A percentile compares a stretch with the other conserved stretches of the same genome.
phyloP scores from a whole-genome alignment of 1,140 invertebrate genomes.

The Hypsibius dujardini region DNA sequence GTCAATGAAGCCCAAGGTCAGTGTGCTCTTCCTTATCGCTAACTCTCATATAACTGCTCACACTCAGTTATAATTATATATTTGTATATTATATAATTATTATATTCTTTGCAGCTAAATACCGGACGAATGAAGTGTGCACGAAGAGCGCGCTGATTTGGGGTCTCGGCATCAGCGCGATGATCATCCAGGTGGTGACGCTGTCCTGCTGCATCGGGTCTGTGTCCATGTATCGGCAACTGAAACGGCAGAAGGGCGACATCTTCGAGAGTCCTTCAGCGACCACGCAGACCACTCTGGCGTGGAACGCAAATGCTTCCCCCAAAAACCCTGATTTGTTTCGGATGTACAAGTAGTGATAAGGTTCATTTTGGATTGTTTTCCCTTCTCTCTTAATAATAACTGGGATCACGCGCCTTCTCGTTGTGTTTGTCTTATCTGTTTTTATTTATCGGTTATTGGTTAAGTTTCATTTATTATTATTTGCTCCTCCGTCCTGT shows the following conservation, averaged over 20 bases:
- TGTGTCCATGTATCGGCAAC: conserved; percentile 7
- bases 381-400: too few relatives aligned
- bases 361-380: too few relatives aligned
- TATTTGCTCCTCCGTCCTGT: too few relatives aligned
- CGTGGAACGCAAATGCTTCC: background rate
- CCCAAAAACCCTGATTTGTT: background rate
- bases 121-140: background rate
- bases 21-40: background rate
- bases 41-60: background rate
- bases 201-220: conserved; percentile 10
- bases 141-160: background rate
- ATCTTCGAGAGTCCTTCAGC: background rate
- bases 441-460: too few relatives aligned
- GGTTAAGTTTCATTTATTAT: too few relatives aligned
- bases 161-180: background rate
- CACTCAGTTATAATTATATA: background rate
- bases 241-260: conserved; percentile 12
- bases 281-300: background rate
- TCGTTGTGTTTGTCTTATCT: too few relatives aligned
- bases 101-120: background rate
- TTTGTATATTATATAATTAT: background rate
- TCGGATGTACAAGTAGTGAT: background rate
- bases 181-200: conserved; percentile 1
- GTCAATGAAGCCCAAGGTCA: conserved; percentile 8
- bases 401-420: too few relatives aligned